phyloP scores from a whole-genome alignment of 2,888 invertebrate genomes.

The Camptogramma bilineatum region DNA sequence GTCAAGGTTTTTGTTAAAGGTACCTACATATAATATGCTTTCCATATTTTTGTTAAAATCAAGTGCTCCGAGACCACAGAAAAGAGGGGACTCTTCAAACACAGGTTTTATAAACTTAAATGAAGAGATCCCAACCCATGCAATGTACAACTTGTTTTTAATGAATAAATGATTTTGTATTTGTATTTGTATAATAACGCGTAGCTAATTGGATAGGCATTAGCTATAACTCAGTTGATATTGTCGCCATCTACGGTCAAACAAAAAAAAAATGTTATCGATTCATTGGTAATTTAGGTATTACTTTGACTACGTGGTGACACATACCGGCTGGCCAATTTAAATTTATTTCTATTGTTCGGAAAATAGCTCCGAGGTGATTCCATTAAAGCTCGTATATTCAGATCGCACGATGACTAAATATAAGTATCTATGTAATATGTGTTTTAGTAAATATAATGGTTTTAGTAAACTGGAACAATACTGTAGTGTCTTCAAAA shows the following conservation, averaged over 20 bases:
- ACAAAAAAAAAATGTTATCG: background rate
- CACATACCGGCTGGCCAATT: background rate
- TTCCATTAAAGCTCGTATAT: slow-evolving; percentile 1
- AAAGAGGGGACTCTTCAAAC: too few species aligned
- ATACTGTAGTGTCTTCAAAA: slow-evolving; percentile 14
- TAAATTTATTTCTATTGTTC: slow-evolving; percentile 2
- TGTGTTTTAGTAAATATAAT: background rate
- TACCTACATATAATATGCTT: too few species aligned
- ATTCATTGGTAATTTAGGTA: background rate
- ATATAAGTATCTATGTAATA: background rate
- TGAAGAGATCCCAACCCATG: too few species aligned
- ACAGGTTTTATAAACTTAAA: too few species aligned
- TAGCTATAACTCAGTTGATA: background rate
- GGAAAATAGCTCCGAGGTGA: background rate
- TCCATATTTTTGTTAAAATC: too few species aligned
- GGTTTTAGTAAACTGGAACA: background rate
- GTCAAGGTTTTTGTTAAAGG: too few species aligned
- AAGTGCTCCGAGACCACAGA: too few species aligned
- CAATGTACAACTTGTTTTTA: too few species aligned
- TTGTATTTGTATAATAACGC: too few species aligned
- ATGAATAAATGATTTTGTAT: too few species aligned
- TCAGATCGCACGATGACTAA: background rate
- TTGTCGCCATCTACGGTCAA: background rate
- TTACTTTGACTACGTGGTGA: background rate
- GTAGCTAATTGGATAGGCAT: background rate